Evolutionary conservation across 2,113 vertebrate species (phyloP), one percentile per base, ranked within the genome.

Genomic region (Paralichthys olivaceus): DNA sequence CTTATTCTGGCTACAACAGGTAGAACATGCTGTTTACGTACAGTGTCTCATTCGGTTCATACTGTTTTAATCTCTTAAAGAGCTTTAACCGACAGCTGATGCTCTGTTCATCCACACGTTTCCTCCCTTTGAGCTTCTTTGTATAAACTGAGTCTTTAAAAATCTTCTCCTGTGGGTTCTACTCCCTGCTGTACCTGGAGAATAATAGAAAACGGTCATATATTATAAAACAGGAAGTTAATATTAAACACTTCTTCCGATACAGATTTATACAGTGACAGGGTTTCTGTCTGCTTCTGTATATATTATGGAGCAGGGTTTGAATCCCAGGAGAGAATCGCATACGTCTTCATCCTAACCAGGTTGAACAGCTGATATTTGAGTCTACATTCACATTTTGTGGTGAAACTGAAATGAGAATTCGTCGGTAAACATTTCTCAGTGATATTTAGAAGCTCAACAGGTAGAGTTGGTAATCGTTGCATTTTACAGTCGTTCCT

Each of bases 131-230:
- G 61, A 71, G 69, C 59, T 49, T 62, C 47, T n/a, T 68, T 71
- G 34, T 79, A 62, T 74, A 80, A 80, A 82, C 65, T 20, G 45
- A 60, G 78, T 75, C 70, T 77, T 80, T 78, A 66, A 70, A 69
- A 75, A 72, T 28, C 32, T 23, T 53, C 72, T 60, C 72, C 65
- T 9, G 65, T n/a, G 70, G 67, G 34, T 40, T 47, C 59, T 59
- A 51, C 60, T 43, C 51, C 71, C 64, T 20, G 37, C 81, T 66
- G 45, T 58, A 58, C 68, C 26, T 9, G 14, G 19, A 80, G 66
- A 75, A 73, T 80, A 59, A 73, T 55, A 69, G 55, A 59, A 82
- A 59, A 73, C 1, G 0, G 15, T 43, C 37, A 34, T 25, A 63
- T 28, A 75, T 58, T 65, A n/a, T 69, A 32, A 28, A 68, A 34